These are phyloP conservation scores for Scaptomyza polygonia DNA, from an alignment of 2,888 invertebrate species.

Conservation along the genomic window DNA sequence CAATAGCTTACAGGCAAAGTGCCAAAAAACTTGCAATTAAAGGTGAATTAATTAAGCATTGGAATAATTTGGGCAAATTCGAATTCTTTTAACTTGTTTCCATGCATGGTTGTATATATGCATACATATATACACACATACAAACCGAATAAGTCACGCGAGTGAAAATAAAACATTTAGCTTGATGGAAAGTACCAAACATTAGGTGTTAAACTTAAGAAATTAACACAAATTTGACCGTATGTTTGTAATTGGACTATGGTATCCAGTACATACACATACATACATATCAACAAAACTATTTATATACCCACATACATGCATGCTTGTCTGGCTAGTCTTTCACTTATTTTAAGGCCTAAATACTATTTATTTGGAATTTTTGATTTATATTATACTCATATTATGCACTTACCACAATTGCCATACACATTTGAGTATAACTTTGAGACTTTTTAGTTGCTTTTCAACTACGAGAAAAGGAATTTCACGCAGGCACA, in stretches of 20 bases:
- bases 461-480: conserved; percentile 62
- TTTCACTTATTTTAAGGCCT: not conserved
- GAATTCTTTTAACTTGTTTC: conserved; percentile 10
- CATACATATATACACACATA: not conserved
- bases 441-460: conserved; percentile 77
- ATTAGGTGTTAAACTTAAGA: not conserved
- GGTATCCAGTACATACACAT: not conserved
- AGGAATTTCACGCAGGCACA: conserved; percentile 55
- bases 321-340: not conserved
- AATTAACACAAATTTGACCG: not conserved
- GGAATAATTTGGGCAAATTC: conserved; percentile 12
- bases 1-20: conserved; percentile 43
- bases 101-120: conserved; percentile 1
- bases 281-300: not conserved
- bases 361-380: not conserved
- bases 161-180: not conserved
- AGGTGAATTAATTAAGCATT: conserved; percentile 22
- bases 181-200: not conserved
- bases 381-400: not conserved
- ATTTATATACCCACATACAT: not conserved
- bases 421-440: conserved; percentile 92
- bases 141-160: not conserved
- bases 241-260: not conserved
- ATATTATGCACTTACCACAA: conserved; percentile 88
- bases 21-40: conserved; percentile 37